Conservation (phyloP, 1,140 invertebrate species). For the Procambarus virginalis region DNA sequence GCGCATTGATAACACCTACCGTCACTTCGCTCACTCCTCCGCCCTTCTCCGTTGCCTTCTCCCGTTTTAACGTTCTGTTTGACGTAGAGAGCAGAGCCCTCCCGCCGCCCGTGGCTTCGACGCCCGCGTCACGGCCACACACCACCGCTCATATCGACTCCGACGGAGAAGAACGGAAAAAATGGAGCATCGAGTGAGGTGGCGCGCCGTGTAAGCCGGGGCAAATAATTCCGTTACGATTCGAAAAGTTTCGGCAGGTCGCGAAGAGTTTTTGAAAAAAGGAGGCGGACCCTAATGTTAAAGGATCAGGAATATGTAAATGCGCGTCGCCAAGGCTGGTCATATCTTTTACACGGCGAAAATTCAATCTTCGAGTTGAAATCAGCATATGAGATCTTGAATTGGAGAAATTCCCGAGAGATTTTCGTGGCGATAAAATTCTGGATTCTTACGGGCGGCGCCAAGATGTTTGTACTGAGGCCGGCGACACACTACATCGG, state of each 20-base stretch:
- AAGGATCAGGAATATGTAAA: conserved; percentile 55
- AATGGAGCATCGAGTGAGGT: background rate
- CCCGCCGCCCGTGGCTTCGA: background rate
- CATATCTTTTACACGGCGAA: conserved; percentile 61
- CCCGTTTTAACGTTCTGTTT: background rate
- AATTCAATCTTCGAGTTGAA: conserved; percentile 61
- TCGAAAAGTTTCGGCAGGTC: conserved; percentile 40
- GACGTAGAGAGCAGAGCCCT: too few relatives aligned
- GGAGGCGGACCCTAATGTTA: conserved; percentile 34
- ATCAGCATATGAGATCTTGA: conserved; percentile 63
- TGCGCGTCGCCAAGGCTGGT: conserved; percentile 50
- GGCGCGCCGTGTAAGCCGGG: background rate
- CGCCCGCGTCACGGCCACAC: background rate
- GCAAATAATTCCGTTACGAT: background rate
- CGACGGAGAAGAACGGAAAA: background rate
- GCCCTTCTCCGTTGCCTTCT: too few relatives aligned
- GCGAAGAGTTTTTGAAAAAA: conserved; percentile 47
- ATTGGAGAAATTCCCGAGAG: conserved; percentile 56
- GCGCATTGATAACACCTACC: conserved; percentile 17
- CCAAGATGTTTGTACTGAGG: conserved; percentile 23
- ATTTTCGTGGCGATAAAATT: conserved; percentile 55
- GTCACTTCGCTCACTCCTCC: conserved; percentile 17
- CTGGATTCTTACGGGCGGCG: conserved; percentile 44
- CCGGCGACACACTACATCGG: background rate
- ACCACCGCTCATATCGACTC: background rate